Conservation (phyloP, 1,140 invertebrate genomes). For the Bombus terrestris region DNA sequence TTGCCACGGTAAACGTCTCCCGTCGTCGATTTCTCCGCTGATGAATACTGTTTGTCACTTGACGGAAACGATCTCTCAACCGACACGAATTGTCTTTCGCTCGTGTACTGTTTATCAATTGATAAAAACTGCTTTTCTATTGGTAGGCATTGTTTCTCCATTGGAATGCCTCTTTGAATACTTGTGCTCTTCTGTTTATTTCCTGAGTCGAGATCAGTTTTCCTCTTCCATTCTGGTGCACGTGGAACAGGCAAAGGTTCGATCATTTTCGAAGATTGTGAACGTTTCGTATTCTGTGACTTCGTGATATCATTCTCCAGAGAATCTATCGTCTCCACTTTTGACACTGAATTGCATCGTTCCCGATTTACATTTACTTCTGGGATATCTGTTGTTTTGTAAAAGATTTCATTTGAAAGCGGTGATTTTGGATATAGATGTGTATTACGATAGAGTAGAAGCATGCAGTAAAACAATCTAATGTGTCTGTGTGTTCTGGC, state of each 20-base stretch:
- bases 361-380: conserved; percentile 31
- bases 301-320: conserved; percentile 43
- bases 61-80: background rate
- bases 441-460: background rate
- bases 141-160: conserved; percentile 38
- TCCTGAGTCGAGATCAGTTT: conserved; percentile 49
- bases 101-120: conserved; percentile 55
- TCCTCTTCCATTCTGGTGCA: conserved; percentile 73
- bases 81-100: conserved; percentile 34
- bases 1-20: conserved; percentile 62
- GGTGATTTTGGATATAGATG: too few species aligned
- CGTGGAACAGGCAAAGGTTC: conserved; percentile 79
- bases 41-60: conserved; percentile 42
- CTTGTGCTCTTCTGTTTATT: conserved; percentile 41
- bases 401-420: background rate
- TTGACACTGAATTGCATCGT: conserved; percentile 55
- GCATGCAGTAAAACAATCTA: background rate
- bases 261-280: conserved; percentile 73
- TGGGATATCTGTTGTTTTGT: conserved; percentile 17
- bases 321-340: conserved; percentile 54
- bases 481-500: background rate
- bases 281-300: conserved; percentile 55
- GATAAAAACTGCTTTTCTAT: conserved; percentile 42
- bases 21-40: conserved; percentile 24
- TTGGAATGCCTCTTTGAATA: conserved; percentile 27